A percentile compares a stretch with the other conserved stretches of the same genome.
Conservation (phyloP, 2,113 vertebrate genomes). For the Phaethornis superciliosus region DNA sequence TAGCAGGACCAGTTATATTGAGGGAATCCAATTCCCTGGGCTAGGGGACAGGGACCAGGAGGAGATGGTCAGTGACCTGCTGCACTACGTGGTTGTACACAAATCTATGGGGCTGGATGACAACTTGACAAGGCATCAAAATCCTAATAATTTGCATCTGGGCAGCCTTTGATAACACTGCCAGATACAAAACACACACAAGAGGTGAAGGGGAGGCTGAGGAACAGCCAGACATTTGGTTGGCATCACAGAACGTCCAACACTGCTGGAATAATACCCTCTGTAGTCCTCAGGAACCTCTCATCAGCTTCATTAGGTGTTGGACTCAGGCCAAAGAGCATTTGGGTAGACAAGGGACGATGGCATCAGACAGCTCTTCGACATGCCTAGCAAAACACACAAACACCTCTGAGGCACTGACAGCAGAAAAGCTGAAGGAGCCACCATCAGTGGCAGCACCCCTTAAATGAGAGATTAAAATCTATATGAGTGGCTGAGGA, state of each 20-base stretch:
- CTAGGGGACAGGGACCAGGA: too few species aligned
- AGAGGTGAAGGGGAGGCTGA: neutral
- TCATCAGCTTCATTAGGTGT: neutral
- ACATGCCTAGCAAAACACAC: neutral
- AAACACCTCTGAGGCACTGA: neutral
- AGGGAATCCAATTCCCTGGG: too few species aligned
- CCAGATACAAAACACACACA: conserved; percentile 1
- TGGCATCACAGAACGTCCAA: neutral
- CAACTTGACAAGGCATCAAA: conserved; percentile 12
- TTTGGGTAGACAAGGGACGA: neutral
- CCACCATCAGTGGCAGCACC: neutral
- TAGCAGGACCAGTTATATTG: too few species aligned
- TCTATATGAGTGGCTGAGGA: neutral
- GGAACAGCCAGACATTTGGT: neutral
- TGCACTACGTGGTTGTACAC: too few species aligned
- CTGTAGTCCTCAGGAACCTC: neutral
- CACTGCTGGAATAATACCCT: neutral
- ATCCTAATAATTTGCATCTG: conserved; percentile 13
- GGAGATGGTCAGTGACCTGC: too few species aligned
- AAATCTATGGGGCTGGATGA: neutral
- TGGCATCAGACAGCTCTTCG: neutral
- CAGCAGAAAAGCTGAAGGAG: neutral
- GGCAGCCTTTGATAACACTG: neutral
- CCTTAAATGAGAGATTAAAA: neutral
- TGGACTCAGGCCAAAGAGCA: neutral